Percentiles rank a stretch among this genome's conserved stretches.
phyloP scores from a whole-genome alignment of 2,113 vertebrate genomes.

The Muscicapa adusta region DNA sequence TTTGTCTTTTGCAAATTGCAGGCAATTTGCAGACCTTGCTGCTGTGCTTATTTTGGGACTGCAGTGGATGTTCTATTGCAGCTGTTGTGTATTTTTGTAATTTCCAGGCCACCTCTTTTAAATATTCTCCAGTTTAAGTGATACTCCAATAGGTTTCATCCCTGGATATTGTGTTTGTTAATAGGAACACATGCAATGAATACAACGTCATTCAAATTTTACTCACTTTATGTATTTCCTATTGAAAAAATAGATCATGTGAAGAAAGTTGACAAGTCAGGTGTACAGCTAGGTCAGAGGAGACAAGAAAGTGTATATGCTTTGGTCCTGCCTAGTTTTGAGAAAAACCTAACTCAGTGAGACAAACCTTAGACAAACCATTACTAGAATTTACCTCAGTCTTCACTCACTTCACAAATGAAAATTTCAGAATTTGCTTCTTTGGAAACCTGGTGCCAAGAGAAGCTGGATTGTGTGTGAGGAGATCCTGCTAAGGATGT shows the following conservation, averaged over 20 bases:
- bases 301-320: not conserved
- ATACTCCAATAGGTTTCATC: not conserved
- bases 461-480: not conserved
- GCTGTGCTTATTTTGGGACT: conserved; percentile 3
- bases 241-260: not conserved
- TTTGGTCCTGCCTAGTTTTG: not conserved
- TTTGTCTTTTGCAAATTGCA: not conserved
- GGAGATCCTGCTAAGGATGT: not conserved
- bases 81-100: not conserved
- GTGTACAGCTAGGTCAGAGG: not conserved
- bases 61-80: not conserved
- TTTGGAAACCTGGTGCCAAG: fast-evolving
- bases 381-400: not conserved
- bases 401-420: not conserved
- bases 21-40: conserved; percentile 1
- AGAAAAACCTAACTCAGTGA: not conserved
- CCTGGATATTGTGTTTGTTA: not conserved
- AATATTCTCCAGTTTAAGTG: not conserved
- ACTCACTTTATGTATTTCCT: not conserved
- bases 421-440: not conserved
- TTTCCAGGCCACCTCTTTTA: not conserved
- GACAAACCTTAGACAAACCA: not conserved
- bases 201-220: not conserved
- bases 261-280: not conserved
- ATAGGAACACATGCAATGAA: not conserved